Conservation (phyloP, 1,140 invertebrate genomes). For the Oryzaephilus surinamensis region DNA sequence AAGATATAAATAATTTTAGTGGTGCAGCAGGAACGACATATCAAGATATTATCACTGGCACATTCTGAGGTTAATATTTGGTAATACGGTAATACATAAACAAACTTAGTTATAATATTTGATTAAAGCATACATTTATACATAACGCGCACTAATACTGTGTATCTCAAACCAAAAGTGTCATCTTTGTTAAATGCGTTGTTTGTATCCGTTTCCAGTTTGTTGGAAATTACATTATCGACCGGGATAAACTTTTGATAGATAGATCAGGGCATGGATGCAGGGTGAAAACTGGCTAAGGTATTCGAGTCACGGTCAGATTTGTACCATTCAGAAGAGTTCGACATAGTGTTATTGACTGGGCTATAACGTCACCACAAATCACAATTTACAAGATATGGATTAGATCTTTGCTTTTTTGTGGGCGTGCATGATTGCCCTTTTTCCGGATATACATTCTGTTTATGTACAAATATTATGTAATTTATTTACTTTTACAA, state of each 20-base stretch:
- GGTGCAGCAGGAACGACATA: too few relatives aligned
- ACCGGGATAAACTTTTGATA: constrained; percentile 23
- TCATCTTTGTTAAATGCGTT: constrained; percentile 9
- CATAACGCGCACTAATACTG: too few relatives aligned
- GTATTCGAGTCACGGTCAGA: constrained; percentile 16
- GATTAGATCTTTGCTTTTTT: too few relatives aligned
- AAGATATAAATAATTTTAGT: too few relatives aligned
- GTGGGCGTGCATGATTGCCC: too few relatives aligned
- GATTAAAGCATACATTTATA: too few relatives aligned
- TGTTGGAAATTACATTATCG: constrained; percentile 21
- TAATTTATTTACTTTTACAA: constrained; percentile 8
- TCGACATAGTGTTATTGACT: constrained; percentile 14
- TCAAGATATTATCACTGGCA: too few relatives aligned
- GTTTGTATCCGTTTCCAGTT: constrained; percentile 12
- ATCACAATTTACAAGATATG: constrained; percentile 19
- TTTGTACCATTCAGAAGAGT: constrained; percentile 12
- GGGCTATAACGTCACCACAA: constrained; percentile 16
- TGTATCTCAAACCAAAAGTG: too few relatives aligned
- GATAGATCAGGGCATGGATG: constrained; percentile 11
- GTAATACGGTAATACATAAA: too few relatives aligned
- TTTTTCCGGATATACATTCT: neutral
- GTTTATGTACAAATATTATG: neutral
- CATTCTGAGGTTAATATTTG: too few relatives aligned
- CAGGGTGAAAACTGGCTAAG: neutral
- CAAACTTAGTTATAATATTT: too few relatives aligned